phyloP scores from a whole-genome alignment of 2,113 vertebrate genomes.

The Tapirus terrestris region DNA sequence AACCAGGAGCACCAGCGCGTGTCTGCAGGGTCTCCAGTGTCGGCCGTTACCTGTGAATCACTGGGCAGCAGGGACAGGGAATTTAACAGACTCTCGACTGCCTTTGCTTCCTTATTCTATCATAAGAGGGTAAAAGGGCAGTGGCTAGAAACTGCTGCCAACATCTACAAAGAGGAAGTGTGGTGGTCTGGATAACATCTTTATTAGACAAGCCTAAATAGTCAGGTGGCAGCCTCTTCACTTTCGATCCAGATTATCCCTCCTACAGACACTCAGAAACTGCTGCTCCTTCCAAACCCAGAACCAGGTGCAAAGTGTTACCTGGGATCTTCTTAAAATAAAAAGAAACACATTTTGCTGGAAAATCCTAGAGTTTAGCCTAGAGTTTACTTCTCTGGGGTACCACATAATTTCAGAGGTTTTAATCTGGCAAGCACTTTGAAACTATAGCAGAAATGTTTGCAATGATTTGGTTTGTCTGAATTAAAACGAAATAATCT shows the following conservation, averaged over 20 bases:
- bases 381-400: neutral
- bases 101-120: neutral
- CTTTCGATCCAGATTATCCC: neutral
- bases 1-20: neutral
- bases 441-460: neutral
- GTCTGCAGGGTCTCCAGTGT: neutral
- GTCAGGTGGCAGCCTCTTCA: neutral
- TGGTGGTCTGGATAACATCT: neutral
- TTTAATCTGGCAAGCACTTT: neutral
- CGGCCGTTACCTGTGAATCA: too few relatives aligned
- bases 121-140: neutral
- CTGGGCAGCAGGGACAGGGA: neutral
- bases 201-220: neutral
- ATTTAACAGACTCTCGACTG: fast-evolving
- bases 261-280: neutral
- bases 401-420: neutral
- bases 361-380: neutral
- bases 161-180: neutral
- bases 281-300: neutral
- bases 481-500: neutral
- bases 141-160: neutral
- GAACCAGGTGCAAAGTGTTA: neutral
- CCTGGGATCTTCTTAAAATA: neutral
- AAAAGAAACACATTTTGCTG: neutral
- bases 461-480: neutral